Percentiles rank a stretch among this genome's conserved stretches.
These are phyloP conservation scores for Keiferia lycopersicella DNA, from an alignment of 2,888 invertebrate species.

Conservation along the genomic window DNA sequence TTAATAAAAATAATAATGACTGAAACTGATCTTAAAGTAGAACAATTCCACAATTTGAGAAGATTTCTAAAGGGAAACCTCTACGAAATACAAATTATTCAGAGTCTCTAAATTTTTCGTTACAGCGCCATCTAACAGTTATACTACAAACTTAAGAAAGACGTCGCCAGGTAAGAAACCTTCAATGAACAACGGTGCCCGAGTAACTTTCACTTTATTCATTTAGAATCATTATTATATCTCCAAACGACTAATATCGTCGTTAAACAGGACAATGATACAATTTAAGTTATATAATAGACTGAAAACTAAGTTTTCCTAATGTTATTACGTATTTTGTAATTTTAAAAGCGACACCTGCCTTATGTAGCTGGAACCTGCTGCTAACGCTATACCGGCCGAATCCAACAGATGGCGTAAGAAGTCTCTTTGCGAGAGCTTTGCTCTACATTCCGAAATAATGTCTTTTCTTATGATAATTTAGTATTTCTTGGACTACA, in stretches of 20 bases:
- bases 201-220: neutral
- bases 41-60: too few species aligned
- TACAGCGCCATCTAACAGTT: neutral
- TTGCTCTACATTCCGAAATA: neutral
- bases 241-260: too few species aligned
- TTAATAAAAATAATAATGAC: too few species aligned
- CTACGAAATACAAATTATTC: too few species aligned
- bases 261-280: too few species aligned
- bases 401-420: constrained; percentile 70
- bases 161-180: neutral
- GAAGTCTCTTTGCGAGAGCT: constrained; percentile 61
- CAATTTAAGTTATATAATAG: too few species aligned
- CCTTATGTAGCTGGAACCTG: constrained; percentile 31
- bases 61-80: too few species aligned
- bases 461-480: too few species aligned
- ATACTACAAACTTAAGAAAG: neutral
- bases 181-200: neutral
- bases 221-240: too few species aligned
- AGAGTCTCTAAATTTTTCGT: neutral
- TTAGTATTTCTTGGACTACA: too few species aligned
- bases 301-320: too few species aligned
- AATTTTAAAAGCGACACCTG: constrained; percentile 47
- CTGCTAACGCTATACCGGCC: neutral
- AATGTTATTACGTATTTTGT: neutral
- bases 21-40: too few species aligned